Evolutionary conservation across 2,888 invertebrate genomes (phyloP), one percentile per base, ranked within the genome.

Genomic region (Eupithecia inturbata): DNA sequence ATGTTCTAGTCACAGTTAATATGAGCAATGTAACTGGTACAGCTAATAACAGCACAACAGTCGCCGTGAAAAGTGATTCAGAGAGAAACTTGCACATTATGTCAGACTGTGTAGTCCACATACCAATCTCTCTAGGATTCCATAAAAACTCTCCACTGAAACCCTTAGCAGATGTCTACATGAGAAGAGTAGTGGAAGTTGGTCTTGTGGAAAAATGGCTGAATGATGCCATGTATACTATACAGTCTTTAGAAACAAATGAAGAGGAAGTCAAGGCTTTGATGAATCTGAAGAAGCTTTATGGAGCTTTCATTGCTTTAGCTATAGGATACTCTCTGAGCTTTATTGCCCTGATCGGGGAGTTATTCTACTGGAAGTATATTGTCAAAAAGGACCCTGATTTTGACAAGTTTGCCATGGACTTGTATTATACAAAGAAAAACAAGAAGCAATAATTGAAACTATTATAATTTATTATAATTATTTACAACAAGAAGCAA

Each of bases 111-210:
- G 96, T 97, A 0, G 96, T 98, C 7, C 96, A 96, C 79, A 97
- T 97, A 95, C 98, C 98, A 0, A 95, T 98, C 70, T 97, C 97
- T 0, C 93, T 98, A 76, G 98, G 97, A 0, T 95, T 98, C 82
- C 97, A 97, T 83, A 97, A 97, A 83, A 97, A 98, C 87, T 97
- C 97, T 0, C 97, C 97, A 0, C 87, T 97, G 7, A 97, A 97
- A 84, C 95, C 95, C 0, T 91, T 95, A 76, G 95, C 96, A 28
- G 97, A 97, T 85, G 92, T 95, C 79, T 95, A 96, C 81, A 95
- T 98, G 62, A 92, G 95, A 79, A 93, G 95, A 68, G 95, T 97
- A 14, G 95, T 96, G 0, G 97, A 98, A 92, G 96, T 96, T 0
- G 98, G 98, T 1, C 80, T 98, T 7, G 95, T 97, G 0, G 94